Evolutionary conservation across 2,113 vertebrate genomes (phyloP), one percentile per base, ranked within the genome.

Genomic region (Phylloscopus whistleri): DNA sequence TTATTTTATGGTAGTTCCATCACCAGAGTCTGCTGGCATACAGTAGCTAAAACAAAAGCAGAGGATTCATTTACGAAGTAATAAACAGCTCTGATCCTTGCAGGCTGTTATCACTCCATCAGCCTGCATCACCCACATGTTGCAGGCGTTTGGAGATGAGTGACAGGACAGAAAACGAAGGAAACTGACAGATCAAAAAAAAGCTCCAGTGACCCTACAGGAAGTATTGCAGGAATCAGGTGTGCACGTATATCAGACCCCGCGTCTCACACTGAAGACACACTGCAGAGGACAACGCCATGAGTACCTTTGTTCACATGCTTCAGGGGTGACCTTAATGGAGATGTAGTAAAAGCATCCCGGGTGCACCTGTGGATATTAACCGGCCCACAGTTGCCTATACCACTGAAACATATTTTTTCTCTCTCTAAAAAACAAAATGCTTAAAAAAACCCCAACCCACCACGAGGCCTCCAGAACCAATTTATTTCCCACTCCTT

Each of bases 401-500:
- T 1, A 55, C 13, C 26, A 26, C 35, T 3, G 28, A 80, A 62
- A 67, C 13, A 9, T 5, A 5, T 16, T n/a, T 19, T 52, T 30
- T 59, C 30, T 7, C 7, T 11, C 24, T 24, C 6, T 7, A 27
- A 27, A 27, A 37, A 23, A 41, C 15, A 35, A 30, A 58, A 26
- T 3, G 9, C 9, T 24, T 30, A 14, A 41, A 39, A 39, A 26
- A 43, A 46, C 21, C 46, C 5, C 1, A 49, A 52, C 62, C 21
- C 52, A 80, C 51, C 62, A 48, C 21, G 16, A 79, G 81, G 90
- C 95, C 84, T 89, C 78, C 87, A 73, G 56, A 80, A 79, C 43
- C 93, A 86, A 63, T 90, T 97, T 79, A 83, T 60, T 79, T n/a
- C 92, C 51, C 84, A 16, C 66, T 84, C 73, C 56, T 87, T 89